Evolutionary conservation across 2,113 vertebrate species (phyloP), one percentile per base, ranked within the genome.

Genomic region (Pungitius pungitius): DNA sequence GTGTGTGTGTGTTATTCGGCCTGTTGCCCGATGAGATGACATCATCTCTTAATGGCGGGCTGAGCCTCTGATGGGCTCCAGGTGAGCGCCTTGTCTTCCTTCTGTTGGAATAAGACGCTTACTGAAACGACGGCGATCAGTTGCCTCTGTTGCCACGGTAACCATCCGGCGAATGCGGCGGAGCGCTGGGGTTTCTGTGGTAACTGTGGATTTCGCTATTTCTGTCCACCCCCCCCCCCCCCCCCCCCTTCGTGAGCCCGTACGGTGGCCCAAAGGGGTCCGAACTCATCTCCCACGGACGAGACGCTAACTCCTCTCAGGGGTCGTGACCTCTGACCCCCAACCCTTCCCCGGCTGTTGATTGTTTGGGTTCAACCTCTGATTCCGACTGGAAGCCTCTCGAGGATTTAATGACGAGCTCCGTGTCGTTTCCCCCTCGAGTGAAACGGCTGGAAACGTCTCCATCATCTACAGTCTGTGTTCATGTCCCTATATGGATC

Each of bases 91-190:
- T 30, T 72, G 35, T 64, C 26, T 59, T 55, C 58, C 59, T 9
- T 66, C 27, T 70, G 42, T 79, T 54, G 54, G 59, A 61, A 67
- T 64, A 56, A 77, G 78, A 77, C 76, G 70, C 73, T 91, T 67
- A 58, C 1, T 76, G 86, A 86, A 87, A 86, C 5, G 85, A 82
- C 84, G 82, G 84, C 83, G 84, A 85, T 88, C 90, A 84, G 76
- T 87, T 93, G 92, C 87, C 92, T 93, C 92, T 94, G 93, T 95
- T 92, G 93, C 94, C 81, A 82, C 94, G 93, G 93, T 87, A 93
- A 93, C 91, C 67, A 83, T 77, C 71, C 47, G 58, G 58, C 61
- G 68, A 86, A 86, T 88, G 78, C 49, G 42, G 82, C 75, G 74
- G 80, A 75, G 81, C 13, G 77, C 84, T 90, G 45, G 37, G 78